These are phyloP conservation scores for Notoglanidium macrostoma DNA, from an alignment of 2,797 vertebrate genomes.

Conservation along the genomic window DNA sequence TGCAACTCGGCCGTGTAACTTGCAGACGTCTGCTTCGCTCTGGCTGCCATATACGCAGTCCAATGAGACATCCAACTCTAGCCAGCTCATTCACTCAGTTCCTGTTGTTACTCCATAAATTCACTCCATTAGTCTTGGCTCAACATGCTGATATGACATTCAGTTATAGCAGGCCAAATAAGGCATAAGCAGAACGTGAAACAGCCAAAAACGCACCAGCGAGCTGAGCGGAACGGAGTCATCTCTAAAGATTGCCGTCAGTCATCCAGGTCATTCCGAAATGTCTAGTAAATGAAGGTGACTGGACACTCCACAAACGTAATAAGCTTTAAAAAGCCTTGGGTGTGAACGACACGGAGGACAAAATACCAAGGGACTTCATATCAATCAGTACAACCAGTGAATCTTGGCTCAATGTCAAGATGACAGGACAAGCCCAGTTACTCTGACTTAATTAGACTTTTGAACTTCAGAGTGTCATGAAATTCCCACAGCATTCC, in stretches of 20 bases:
- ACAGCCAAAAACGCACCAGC: background rate
- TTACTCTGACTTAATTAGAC: background rate
- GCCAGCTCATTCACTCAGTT: constrained; percentile 6
- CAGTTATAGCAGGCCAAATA: background rate
- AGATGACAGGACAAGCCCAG: background rate
- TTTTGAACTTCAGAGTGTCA: background rate
- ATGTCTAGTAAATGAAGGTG: background rate
- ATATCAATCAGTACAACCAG: background rate
- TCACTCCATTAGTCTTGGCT: constrained; percentile 21
- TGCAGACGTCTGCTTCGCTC: background rate
- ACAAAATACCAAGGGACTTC: background rate
- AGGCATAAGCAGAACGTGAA: background rate
- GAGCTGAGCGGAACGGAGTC: background rate
- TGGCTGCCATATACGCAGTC: constrained; percentile 6
- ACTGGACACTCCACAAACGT: background rate
- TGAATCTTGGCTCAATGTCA: background rate
- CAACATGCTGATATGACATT: constrained; percentile 8
- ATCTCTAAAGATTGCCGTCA: background rate
- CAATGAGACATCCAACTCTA: background rate
- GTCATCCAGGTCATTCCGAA: background rate
- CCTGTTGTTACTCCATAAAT: constrained; percentile 17
- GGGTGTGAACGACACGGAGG: background rate
- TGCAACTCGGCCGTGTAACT: background rate
- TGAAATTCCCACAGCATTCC: background rate
- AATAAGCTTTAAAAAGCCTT: background rate